Conservation (phyloP, 2,888 invertebrate genomes). For the Crematogaster levior region DNA sequence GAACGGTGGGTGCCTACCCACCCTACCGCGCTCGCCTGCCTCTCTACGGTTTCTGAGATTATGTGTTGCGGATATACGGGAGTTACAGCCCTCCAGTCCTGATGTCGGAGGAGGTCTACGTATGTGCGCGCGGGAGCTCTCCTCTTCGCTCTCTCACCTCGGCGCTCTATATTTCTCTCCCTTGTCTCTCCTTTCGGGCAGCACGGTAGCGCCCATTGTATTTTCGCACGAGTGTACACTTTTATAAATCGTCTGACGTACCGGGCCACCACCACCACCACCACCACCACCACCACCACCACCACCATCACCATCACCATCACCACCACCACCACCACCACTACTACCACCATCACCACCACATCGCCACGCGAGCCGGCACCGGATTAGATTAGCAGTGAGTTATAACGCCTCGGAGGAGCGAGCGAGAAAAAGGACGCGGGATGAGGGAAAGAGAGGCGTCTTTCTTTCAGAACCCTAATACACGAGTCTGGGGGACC, state of each 20-base stretch:
- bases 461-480: constrained; percentile 47
- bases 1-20: constrained; percentile 52
- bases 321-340: too few species aligned
- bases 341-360: too few species aligned
- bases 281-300: too few species aligned
- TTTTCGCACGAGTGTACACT: constrained; percentile 74
- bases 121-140: constrained; percentile 45
- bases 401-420: constrained; percentile 76
- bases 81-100: constrained; percentile 73
- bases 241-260: constrained; percentile 76
- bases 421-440: constrained; percentile 38
- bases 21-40: constrained; percentile 50
- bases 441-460: constrained; percentile 40
- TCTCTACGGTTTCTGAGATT: constrained; percentile 79
- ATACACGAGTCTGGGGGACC: constrained; percentile 26
- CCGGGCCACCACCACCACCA: constrained; percentile 44
- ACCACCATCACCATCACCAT: too few species aligned
- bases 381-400: constrained; percentile 80
- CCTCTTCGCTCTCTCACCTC: constrained; percentile 53
- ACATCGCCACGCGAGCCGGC: constrained; percentile 52
- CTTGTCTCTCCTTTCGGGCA: constrained; percentile 52
- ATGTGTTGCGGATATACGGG: constrained; percentile 79
- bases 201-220: constrained; percentile 68
- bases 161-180: constrained; percentile 52
- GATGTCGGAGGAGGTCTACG: constrained; percentile 60